Base-by-base conservation (phyloP, 2,888 invertebrate species). In the Tuberolachnus salignus region DNA sequence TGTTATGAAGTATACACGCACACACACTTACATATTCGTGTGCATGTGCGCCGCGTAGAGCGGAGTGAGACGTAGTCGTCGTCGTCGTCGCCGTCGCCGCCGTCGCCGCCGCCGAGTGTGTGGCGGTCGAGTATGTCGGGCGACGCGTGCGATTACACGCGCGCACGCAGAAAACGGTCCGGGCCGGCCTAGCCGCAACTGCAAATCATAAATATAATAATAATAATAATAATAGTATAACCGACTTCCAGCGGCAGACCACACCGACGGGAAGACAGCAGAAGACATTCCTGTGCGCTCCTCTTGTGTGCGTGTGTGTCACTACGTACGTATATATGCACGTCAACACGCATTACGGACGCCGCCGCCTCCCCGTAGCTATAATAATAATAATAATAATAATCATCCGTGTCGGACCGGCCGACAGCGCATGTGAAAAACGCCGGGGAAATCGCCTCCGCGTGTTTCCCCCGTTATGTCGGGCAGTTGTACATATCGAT, bases 131-230 rank as follows among this genome's bases (percentile, higher is more conserved):
- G 13, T n/a, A 55, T 19, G 69, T 53, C 55, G 69, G 69, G 57
- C 26, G 74, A 75, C 64, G 64, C 74, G 74, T 64, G 64, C 74
- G 74, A 64, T 53, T 71, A 70, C 21, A 44, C 19, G 42, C 42
- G 14, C 16, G 46, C 57, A 14, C 59, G 57, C 44, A 3, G 57
- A 55, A 61, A 61, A 63, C 44, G 46, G 2, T n/a, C 16, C 26
- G 23, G 23, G 59, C 59, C 34, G 34, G 46, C 11, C 44, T n/a
- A 4, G 26, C 53, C n/a, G 34, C 42, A 14, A 53, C 26, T 55
- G 55, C 74, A 53, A 55, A 75, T 75, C 66, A 75, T 75, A 66
- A 55, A 75, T n/a, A 55, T n/a, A n/a, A n/a, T n/a, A n/a, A n/a
- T n/a, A n/a, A n/a, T n/a, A n/a, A n/a, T n/a, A n/a, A n/a, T n/a